These are phyloP conservation scores for Eurosta solidaginis DNA, from an alignment of 1,140 invertebrate genomes.

Conservation along the genomic window DNA sequence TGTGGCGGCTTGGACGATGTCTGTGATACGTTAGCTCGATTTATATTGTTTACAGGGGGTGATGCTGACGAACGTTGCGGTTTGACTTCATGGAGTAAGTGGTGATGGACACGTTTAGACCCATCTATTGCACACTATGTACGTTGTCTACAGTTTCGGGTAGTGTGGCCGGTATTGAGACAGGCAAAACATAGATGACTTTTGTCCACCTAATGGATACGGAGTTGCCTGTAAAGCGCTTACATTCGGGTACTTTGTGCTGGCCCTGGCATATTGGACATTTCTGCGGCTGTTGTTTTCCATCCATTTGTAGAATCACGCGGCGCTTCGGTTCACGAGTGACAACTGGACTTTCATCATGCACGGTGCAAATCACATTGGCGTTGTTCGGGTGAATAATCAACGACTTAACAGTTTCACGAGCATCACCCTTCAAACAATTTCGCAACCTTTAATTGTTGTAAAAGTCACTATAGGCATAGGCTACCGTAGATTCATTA, in stretches of 20 bases:
- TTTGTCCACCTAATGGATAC: neutral
- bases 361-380: neutral
- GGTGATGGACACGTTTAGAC: neutral
- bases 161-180: neutral
- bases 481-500: neutral
- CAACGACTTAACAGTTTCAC: conserved; percentile 17
- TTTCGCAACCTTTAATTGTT: conserved; percentile 15
- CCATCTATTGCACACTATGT: neutral
- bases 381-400: conserved; percentile 27
- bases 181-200: neutral
- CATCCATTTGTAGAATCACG: neutral
- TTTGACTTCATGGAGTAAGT: neutral
- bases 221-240: neutral
- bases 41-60: neutral
- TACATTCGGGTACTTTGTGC: neutral
- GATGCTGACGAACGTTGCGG: too few relatives aligned
- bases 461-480: neutral
- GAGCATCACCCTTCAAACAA: neutral
- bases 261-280: neutral
- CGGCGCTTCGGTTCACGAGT: neutral
- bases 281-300: neutral
- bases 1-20: neutral
- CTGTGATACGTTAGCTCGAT: neutral
- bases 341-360: neutral
- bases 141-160: neutral